Base-by-base conservation (phyloP, 2,113 vertebrate species). In the Psittacara wagleri region DNA sequence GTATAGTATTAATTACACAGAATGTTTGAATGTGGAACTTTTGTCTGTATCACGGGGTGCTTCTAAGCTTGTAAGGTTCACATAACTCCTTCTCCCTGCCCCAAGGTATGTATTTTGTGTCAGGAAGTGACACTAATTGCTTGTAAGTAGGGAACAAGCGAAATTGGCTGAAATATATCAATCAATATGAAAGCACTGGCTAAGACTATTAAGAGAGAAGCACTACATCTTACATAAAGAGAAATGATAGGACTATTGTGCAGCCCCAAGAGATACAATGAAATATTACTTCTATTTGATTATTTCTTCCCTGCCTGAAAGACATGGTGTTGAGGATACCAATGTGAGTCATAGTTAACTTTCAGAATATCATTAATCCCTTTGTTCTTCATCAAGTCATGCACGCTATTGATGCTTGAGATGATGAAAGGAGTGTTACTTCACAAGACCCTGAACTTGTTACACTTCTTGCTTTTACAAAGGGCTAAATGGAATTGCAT, bases 151-250 rank as follows among this genome's bases (percentile, higher is more conserved):
- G 74, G 48, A 94, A 62, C 66, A 87, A 68, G 77, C 73, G 82
- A 91, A 87, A 97, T 37, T 91, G 74, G 39, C 91, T 94, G 96
- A 84, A 91, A 89, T 92, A 89, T 17, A 95, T 95, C 91, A 94
- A 95, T 95, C 91, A 94, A 29, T 86, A 92, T 68, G 76, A 92
- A 96, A 92, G 85, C 79, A 83, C 11, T 7, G 17, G 80, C 68
- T 95, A 88, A 88, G 83, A 91, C 68, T 70, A 77, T 90, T 93
- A 90, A 59, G 68, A 70, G 61, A 68, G 43, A 70, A 78, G 51
- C 39, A 92, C 20, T 94, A 61, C 35, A 55, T 86, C 64, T 83
- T 90, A 46, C 17, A 54, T 4, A 86, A 61, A 94, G 67, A 80
- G 64, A 86, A 95, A 94, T 92, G 93, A 48, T 28, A 55, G 6